These are phyloP conservation scores for Drosophila parabipectinata DNA, from an alignment of 1,140 invertebrate genomes.

Conservation along the genomic window DNA sequence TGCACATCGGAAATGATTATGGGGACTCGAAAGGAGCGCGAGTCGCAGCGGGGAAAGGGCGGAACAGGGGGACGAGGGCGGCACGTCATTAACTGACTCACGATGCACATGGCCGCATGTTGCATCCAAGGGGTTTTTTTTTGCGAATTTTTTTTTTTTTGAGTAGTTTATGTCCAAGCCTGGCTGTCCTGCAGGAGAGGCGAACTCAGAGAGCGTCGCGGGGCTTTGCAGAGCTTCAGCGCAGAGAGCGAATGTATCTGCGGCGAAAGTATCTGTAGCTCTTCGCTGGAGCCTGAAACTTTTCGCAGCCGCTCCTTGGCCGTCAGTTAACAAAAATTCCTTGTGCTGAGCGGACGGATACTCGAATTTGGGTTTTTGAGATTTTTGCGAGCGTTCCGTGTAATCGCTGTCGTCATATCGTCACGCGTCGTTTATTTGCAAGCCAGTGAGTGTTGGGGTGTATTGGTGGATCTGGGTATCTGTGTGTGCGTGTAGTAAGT, in stretches of 20 bases:
- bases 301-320: conserved; percentile 49
- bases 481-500: conserved; percentile 10
- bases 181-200: conserved; percentile 42
- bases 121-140: conserved; percentile 54
- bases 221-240: conserved; percentile 11
- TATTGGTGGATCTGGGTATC: conserved; percentile 5
- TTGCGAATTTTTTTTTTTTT: neutral
- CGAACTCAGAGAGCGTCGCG: neutral
- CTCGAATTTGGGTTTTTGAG: conserved; percentile 11
- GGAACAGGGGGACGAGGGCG: conserved; percentile 1
- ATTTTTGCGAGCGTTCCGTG: conserved; percentile 30
- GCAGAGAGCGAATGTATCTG: conserved; percentile 29
- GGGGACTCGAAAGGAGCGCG: neutral
- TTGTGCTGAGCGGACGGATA: conserved; percentile 56
- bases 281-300: conserved; percentile 30
- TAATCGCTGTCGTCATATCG: conserved; percentile 42
- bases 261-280: conserved; percentile 23
- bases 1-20: conserved; percentile 78
- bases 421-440: conserved; percentile 66
- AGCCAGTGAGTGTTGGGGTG: conserved; percentile 17
- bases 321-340: conserved; percentile 73
- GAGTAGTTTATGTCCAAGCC: conserved; percentile 14
- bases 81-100: conserved; percentile 66
- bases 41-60: neutral
- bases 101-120: conserved; percentile 73